Evolutionary conservation across 2,797 vertebrate species (phyloP), one percentile per base, ranked within the genome.

Genomic region (Oophaga sylvatica): DNA sequence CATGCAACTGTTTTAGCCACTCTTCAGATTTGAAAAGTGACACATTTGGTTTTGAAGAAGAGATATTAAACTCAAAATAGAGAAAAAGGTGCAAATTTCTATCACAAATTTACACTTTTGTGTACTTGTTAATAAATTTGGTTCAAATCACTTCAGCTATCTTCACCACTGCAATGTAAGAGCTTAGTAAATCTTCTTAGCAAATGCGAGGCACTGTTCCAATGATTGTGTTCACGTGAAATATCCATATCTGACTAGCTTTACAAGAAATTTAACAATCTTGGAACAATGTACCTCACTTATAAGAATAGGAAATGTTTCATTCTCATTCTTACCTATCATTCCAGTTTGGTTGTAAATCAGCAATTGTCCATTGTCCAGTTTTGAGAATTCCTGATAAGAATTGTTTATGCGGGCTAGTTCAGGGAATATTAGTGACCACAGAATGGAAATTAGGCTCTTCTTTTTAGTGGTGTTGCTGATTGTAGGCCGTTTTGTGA

Each of bases 351-450:
- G 81, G 57, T 79, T 84, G 12, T 62, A 19, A 22, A 26, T 35
- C 26, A 80, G 35, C 63, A 60, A 10, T 41, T 77, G 63, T 31
- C 53, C 87, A 87, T 79, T n/a, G 15, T 57, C 41, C 31, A 41
- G 8, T 0, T 20, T 41, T 57, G 45, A 41, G 10, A 20, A 2
- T 45, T 20, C 1, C 17, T 26, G 70, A 85, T 65, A 29, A 3
- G 31, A 56, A 62, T 48, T 11, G 11, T 77, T 31, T 73, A 12
- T 59, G 16, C 3, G 53, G 0, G 22, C 11, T 16, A 84, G 16
- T 4, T 13, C 26, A 63, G 81, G n/a, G 22, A 45, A 77, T 26
- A 88, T 79, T 31, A 84, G n/a, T 62, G 81, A 73, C 87, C 78
- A 88, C n/a, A 88, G 65, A 20, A 81, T 31, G 9, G 73, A 82